Percentiles rank a stretch among this genome's conserved stretches.
Evolutionary conservation across 2,113 vertebrate genomes (phyloP).

Genomic region (Semnornis frantzii): DNA sequence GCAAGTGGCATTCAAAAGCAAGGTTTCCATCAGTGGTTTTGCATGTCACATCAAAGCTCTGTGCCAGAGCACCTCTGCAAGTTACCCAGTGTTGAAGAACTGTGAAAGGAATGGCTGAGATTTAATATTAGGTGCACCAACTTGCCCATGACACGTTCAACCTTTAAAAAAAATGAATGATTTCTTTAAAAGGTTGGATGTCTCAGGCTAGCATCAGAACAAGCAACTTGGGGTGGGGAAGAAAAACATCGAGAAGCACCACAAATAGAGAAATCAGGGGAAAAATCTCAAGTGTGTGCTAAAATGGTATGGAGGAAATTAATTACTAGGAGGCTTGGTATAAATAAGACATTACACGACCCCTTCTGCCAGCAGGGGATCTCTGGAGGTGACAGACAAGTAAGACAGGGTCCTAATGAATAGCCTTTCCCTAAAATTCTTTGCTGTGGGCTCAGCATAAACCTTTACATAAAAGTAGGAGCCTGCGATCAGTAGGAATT

Average conservation of each 20-base stretch:
- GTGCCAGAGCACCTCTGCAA: slow-evolving; percentile 4
- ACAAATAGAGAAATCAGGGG: slow-evolving; percentile 45
- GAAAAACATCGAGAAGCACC: slow-evolving; percentile 20
- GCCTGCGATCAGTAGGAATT: slow-evolving; percentile 35
- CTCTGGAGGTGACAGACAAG: slow-evolving; percentile 43
- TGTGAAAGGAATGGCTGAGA: slow-evolving; percentile 71
- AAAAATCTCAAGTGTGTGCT: slow-evolving; percentile 2
- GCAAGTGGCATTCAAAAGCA: background rate
- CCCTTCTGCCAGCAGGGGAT: slow-evolving; percentile 28
- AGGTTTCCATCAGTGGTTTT: background rate
- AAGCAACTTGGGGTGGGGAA: slow-evolving; percentile 43
- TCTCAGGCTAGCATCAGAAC: slow-evolving; percentile 69
- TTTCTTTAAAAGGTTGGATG: slow-evolving; percentile 83
- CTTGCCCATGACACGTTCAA: slow-evolving; percentile 75
- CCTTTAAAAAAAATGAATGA: slow-evolving; percentile 85
- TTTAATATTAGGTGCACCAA: slow-evolving; percentile 71
- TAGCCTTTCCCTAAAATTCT: slow-evolving; percentile 42
- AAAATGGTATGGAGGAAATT: slow-evolving; percentile 26
- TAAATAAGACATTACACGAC: slow-evolving; percentile 51
- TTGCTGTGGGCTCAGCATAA: slow-evolving; percentile 41
- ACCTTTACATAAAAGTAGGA: slow-evolving; percentile 32
- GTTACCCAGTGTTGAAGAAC: slow-evolving; percentile 29
- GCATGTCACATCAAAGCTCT: fast-evolving
- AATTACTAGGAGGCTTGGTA: slow-evolving; percentile 39
- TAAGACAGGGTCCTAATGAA: slow-evolving; percentile 22